A percentile compares a stretch with the other conserved stretches of the same genome.
These are phyloP conservation scores for Chymomyza amoena DNA, from an alignment of 2,888 invertebrate species.

Conservation along the genomic window DNA sequence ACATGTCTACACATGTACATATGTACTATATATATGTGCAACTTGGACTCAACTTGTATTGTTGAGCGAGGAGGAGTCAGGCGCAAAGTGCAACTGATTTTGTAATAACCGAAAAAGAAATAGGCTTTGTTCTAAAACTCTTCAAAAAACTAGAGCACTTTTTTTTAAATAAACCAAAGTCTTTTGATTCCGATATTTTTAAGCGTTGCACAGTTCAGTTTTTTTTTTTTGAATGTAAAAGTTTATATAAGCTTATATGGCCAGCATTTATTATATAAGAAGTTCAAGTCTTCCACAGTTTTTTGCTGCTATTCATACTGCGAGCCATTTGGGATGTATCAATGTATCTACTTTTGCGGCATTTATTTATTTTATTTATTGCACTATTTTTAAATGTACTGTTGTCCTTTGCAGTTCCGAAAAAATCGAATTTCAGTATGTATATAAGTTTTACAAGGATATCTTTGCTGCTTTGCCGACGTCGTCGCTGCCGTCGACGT, in stretches of 20 bases:
- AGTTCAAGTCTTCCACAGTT: neutral
- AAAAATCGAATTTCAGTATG: conserved; percentile 66
- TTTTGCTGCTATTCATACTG: neutral
- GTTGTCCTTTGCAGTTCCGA: conserved; percentile 1
- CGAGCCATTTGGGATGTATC: too few relatives aligned
- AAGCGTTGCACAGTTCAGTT: neutral
- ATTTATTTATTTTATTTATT: conserved; percentile 16
- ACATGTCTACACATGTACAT: conserved; percentile 1
- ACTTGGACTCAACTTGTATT: conserved; percentile 9
- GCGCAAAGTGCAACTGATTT: too few relatives aligned
- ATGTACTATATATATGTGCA: conserved; percentile 7
- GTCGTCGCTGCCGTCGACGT: conserved; percentile 25
- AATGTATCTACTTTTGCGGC: neutral
- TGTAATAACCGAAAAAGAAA: neutral
- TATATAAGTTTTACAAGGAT: conserved; percentile 71
- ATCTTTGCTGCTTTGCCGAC: conserved; percentile 45
- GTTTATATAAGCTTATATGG: neutral
- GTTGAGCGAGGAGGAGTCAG: conserved; percentile 8
- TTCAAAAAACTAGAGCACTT: conserved; percentile 1
- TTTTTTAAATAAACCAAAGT: neutral
- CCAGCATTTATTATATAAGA: neutral
- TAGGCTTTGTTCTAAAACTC: conserved; percentile 33
- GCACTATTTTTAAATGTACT: conserved; percentile 17
- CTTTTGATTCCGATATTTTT: neutral
- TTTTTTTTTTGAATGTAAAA: conserved; percentile 25